Evolutionary conservation across 2,113 vertebrate species (phyloP).

Genomic region (Bubalus kerabau): DNA sequence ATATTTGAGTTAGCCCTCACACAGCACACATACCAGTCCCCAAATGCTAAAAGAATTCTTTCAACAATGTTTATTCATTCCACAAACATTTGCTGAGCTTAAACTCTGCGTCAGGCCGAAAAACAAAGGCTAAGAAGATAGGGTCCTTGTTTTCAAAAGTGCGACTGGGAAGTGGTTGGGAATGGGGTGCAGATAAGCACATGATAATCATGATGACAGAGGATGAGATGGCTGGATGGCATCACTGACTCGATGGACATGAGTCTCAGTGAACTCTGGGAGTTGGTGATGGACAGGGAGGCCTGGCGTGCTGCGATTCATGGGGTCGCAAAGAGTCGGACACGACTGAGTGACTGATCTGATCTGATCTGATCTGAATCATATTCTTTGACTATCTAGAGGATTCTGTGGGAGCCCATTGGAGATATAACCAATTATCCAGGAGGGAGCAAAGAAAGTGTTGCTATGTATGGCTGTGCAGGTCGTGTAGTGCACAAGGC

Average conservation of each 20-base stretch:
- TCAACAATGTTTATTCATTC: background rate
- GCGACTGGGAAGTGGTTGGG: background rate
- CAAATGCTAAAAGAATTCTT: background rate
- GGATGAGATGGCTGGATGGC: no score
- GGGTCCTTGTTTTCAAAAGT: background rate
- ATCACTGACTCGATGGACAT: no score
- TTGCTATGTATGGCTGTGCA: background rate
- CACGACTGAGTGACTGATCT: no score
- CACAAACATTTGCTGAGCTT: background rate
- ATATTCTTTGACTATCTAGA: background rate
- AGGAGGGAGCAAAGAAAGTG: background rate
- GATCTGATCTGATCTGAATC: no score
- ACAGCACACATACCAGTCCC: background rate
- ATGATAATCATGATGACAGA: background rate
- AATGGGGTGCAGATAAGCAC: background rate
- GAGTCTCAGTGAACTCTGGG: no score
- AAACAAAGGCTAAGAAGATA: conserved; percentile 21
- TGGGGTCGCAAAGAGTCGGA: no score
- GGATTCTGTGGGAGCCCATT: background rate
- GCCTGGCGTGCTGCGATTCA: no score
- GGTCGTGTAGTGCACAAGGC: background rate
- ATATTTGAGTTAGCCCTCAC: background rate
- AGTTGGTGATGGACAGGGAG: no score
- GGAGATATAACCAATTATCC: background rate
- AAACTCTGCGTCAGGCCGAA: background rate